Evolutionary conservation across 1,140 invertebrate species (phyloP).

Genomic region (Ceratitis capitata): DNA sequence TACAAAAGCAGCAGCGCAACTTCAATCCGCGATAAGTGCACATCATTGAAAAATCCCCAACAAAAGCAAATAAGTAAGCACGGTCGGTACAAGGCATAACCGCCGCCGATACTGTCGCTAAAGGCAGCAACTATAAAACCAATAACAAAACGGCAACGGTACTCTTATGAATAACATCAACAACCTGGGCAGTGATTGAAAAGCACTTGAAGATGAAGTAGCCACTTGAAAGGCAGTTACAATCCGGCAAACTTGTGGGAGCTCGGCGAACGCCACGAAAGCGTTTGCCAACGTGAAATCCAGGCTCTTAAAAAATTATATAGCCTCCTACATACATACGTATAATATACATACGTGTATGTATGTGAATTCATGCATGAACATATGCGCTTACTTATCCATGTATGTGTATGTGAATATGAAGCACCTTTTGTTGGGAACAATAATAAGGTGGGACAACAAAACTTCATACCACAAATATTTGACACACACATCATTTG

Average conservation of each 20-base stretch:
- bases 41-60: slow-evolving; percentile 24
- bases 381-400: background rate
- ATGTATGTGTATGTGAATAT: background rate
- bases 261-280: background rate
- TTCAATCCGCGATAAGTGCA: background rate
- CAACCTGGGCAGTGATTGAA: slow-evolving; percentile 5
- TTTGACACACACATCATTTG: background rate
- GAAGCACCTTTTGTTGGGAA: background rate
- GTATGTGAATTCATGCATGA: too few relatives aligned
- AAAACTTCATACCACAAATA: background rate
- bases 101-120: background rate
- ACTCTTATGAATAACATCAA: background rate
- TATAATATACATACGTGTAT: too few relatives aligned
- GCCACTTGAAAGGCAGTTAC: background rate
- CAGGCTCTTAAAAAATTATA: background rate
- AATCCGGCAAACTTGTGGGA: background rate
- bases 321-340: too few relatives aligned
- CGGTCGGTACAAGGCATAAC: background rate
- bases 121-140: background rate
- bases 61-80: background rate
- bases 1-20: background rate
- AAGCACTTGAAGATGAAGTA: background rate
- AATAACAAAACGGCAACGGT: background rate
- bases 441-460: background rate
- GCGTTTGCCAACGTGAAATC: background rate